Base-by-base conservation (phyloP, 1,140 invertebrate genomes). In the Lutraria rhynchaena region DNA sequence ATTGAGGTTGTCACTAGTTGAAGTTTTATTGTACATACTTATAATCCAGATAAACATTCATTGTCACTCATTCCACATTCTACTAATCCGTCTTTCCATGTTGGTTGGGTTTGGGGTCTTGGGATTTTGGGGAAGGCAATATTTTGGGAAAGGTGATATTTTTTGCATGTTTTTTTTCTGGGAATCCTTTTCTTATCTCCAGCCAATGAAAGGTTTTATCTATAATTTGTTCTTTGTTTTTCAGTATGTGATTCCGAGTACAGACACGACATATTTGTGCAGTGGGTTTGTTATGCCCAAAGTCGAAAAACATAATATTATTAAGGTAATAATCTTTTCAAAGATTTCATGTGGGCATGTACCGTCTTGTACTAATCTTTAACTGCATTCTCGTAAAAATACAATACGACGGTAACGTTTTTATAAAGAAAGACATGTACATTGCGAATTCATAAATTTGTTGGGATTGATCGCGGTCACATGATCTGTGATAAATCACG, bases 241-340 rank as follows among this genome's bases (percentile, higher is more conserved):
- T 57, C 19, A 82, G 80, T 82, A 49, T 41, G 31, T 74, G 33
- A 46, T 82, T 29, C 80, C 80, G 33, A 22, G 3, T 2, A 19
- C 4, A 5, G 57, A 19, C 22, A 82, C 70, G 1, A 82, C 69
- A 3, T 82, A 82, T 33, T 17, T 53, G 24, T 82, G 80, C 29
- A 33, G 22, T 57, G 70, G 58, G 19, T 74, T 82, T 24, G 24
- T 29, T 19, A 17, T 74, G 55, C 80, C 80, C 17, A 7, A 15
- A 31, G 53, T 82, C 15, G 70, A 31, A 17, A 82, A 82, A 74
- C 80, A 82, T 44, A 69, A 82, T 33, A 73, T 82, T 57, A 82
- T 82, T 22, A 82, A 74, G 70, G 70, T 82, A 65, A 78, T 61
- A 11, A 46, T 46, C 37, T 0, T 51, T 19, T 44, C 22, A 11